Evolutionary conservation across 2,797 vertebrate genomes (phyloP), one percentile per base, ranked within the genome.

Genomic region (Heterohyrax brucei): DNA sequence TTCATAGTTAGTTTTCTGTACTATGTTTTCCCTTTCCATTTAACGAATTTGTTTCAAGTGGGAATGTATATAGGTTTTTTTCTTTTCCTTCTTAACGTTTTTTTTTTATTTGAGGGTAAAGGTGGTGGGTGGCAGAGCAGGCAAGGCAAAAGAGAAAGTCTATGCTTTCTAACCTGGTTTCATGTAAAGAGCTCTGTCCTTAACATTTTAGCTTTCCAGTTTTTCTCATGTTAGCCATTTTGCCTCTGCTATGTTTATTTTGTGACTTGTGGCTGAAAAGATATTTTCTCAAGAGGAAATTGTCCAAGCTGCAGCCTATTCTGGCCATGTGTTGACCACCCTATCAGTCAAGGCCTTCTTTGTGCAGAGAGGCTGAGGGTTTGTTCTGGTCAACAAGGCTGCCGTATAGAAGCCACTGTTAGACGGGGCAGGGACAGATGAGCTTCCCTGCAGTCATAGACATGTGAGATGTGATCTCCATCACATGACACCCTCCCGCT

Each of bases 161-260:
- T 93, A 84, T 87, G 59, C 59, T 93, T 96, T 95, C 86, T 16
- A 81, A 75, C 93, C 64, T 93, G 93, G 75, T 89, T 87, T 93
- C 89, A 53, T 95, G 93, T 84, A 30, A 76, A 80, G 81, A 87
- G 44, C 78, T 66, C 53, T 77, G 24, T 90, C 80, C 82, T 92
- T 75, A 82, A 59, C 21, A 12, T 86, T 82, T 39, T 28, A 56
- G 50, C 68, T 73, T 84, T 96, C 72, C 73, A 56, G 9, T 12
- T 88, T 95, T 50, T 78, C 56, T 87, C 95, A 50, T 28, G 24
- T 88, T 93, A 77, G 82, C 86, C 95, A 94, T 93, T 95, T 96
- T 70, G 39, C 79, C 70, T 73, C 46, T 93, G 91, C 91, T 94
- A 89, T 91, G 93, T 97, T 95, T 95, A 93, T 96, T 82, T 30